Percentiles rank a stretch among this genome's conserved stretches.
Evolutionary conservation across 2,888 invertebrate species (phyloP).

Genomic region (Perizoma affinitatum): DNA sequence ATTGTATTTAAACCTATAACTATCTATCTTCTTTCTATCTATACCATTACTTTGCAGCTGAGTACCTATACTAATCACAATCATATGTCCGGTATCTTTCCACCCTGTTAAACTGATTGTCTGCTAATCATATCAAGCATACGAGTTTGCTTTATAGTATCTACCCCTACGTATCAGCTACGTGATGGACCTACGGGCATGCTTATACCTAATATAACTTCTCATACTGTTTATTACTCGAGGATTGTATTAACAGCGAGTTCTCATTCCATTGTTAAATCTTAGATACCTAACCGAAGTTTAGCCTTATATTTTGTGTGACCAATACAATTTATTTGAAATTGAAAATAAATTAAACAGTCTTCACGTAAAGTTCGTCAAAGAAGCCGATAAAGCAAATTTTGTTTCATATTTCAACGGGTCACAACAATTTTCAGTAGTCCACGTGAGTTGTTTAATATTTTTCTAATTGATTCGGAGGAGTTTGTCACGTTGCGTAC

Average conservation of each 20-base stretch:
- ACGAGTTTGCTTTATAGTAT: constrained; percentile 22
- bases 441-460: too few species aligned
- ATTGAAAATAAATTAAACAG: too few species aligned
- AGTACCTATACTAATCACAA: constrained; percentile 47
- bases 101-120: constrained; percentile 57
- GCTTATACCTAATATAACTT: constrained; percentile 10
- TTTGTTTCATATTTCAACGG: too few species aligned
- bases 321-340: constrained; percentile 18
- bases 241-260: constrained; percentile 33
- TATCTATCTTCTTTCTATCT: constrained; percentile 8
- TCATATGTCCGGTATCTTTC: constrained; percentile 50
- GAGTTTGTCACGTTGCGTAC: too few species aligned
- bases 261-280: constrained; percentile 28
- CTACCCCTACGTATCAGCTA: constrained; percentile 21
- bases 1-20: too few species aligned
- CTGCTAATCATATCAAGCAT: constrained; percentile 51
- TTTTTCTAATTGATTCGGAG: too few species aligned
- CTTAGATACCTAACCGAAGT: constrained; percentile 9
- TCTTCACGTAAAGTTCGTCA: too few species aligned
- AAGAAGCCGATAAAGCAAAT: too few species aligned
- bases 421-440: too few species aligned
- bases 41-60: constrained; percentile 38
- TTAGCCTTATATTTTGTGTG: constrained; percentile 18
- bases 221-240: constrained; percentile 30
- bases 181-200: constrained; percentile 22